Evolutionary conservation across 2,888 invertebrate species (phyloP), one percentile per base, ranked within the genome.

Genomic region (Mesorhabditis spiculigera): DNA sequence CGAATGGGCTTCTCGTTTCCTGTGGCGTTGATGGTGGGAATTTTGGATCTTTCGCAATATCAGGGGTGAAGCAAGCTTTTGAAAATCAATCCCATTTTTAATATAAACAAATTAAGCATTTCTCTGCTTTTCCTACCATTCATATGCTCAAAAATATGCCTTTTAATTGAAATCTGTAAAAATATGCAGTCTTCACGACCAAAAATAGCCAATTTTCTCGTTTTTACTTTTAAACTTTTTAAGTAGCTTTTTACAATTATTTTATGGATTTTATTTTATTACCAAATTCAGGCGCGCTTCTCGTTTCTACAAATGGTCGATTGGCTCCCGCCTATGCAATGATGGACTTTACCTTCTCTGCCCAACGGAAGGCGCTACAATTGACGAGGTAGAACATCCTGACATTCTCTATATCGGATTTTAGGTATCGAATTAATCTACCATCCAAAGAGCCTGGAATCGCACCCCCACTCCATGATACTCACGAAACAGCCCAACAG

Each of bases 301-400:
- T 50, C 10, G n/a, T 50, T 10, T 50, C 58, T 13, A 50, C n/a
- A 50, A 50, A 50, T 50, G 58, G 58, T n/a, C 58, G 58, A 50
- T 13, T 50, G 10, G 58, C 58, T 3, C 58, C 58, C 8, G n/a
- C 8, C 1, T 13, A 50, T 50, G 58, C 58, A 10, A 50, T n/a
- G n/a, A n/a, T 50, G 8, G 58, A 50, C n/a, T 50, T 50, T 50
- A 50, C 58, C n/a, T 50, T 50, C 58, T 50, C 58, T 10, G 58
- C 58, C 58, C 58, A 50, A n/a, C 58, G 58, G 10, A 50, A 50
- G n/a, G 58, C 58, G n/a, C 58, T 50, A 13, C 58, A 50, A n/a
- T n/a, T 50, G n/a, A 50, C 58, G 58, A 50, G 58, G 58, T 50
- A 50, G n/a, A 50, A 50, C 8, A 28, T 28, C 28, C 28, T 28